phyloP scores from a whole-genome alignment of 2,888 invertebrate genomes.

The Catocala fraxini region DNA sequence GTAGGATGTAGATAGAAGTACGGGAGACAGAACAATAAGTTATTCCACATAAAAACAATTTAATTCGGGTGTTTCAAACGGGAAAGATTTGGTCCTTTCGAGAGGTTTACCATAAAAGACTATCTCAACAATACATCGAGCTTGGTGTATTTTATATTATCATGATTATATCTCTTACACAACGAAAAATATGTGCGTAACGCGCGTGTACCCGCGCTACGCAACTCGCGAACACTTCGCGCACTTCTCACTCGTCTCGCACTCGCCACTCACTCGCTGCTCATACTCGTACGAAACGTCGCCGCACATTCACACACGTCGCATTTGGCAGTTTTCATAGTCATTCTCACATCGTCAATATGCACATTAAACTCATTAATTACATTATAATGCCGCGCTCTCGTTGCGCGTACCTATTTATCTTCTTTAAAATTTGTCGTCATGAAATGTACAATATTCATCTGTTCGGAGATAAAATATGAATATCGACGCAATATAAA shows the following conservation, averaged over 20 bases:
- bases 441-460: constrained; percentile 57
- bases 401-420: constrained; percentile 29
- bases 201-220: constrained; percentile 51
- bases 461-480: constrained; percentile 67
- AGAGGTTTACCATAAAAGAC: constrained; percentile 75
- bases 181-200: constrained; percentile 71
- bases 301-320: constrained; percentile 55
- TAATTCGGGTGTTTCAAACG: constrained; percentile 59
- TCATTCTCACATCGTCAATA: constrained; percentile 75
- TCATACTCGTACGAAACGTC: constrained; percentile 43
- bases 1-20: constrained; percentile 68
- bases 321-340: constrained; percentile 85
- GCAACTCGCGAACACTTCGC: constrained; percentile 47
- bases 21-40: constrained; percentile 59
- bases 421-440: constrained; percentile 45
- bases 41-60: constrained; percentile 57
- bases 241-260: constrained; percentile 11
- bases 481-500: constrained; percentile 73
- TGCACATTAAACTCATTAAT: constrained; percentile 74
- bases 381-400: constrained; percentile 60
- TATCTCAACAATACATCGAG: constrained; percentile 71
- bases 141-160: constrained; percentile 82
- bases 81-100: constrained; percentile 70
- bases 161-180: constrained; percentile 82
- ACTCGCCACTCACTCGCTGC: constrained; percentile 24